Evolutionary conservation across 1,140 invertebrate genomes (phyloP).

Genomic region (Aricia agestis): DNA sequence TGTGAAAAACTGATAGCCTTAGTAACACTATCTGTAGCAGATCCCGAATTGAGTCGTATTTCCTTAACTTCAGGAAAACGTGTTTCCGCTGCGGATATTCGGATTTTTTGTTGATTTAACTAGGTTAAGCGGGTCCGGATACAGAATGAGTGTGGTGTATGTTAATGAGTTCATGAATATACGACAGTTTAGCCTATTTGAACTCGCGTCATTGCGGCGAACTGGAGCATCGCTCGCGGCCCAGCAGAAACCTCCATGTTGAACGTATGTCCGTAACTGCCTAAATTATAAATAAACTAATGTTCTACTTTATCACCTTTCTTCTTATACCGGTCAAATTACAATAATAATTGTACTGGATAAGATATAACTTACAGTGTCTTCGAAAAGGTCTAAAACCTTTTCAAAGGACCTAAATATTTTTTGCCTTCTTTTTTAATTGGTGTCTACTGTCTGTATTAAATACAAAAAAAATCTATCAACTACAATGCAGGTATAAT

Average conservation of each 20-base stretch:
- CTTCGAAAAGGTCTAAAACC: no score
- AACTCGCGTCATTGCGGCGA: slow-evolving; percentile 7
- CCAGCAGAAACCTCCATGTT: neutral
- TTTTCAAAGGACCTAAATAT: no score
- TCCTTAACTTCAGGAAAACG: neutral
- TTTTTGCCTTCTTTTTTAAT: no score
- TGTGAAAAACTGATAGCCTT: neutral
- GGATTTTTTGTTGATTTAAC: slow-evolving; percentile 1
- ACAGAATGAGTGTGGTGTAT: neutral
- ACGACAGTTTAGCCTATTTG: slow-evolving; percentile 4
- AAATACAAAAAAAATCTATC: no score
- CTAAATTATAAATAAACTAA: neutral
- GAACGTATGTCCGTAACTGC: neutral
- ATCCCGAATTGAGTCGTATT: neutral
- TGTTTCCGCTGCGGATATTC: neutral
- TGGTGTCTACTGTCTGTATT: no score
- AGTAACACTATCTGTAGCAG: neutral
- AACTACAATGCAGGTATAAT: no score
- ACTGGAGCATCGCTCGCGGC: slow-evolving; percentile 9
- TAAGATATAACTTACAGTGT: no score
- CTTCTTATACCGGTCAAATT: neutral
- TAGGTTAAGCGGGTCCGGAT: neutral
- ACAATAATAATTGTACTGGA: neutral
- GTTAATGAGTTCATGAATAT: slow-evolving; percentile 8
- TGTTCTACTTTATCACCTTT: neutral